Percentiles rank a stretch among this genome's conserved stretches.
Conservation (phyloP, 2,888 invertebrate species). For the Nesidiocoris tenuis region DNA sequence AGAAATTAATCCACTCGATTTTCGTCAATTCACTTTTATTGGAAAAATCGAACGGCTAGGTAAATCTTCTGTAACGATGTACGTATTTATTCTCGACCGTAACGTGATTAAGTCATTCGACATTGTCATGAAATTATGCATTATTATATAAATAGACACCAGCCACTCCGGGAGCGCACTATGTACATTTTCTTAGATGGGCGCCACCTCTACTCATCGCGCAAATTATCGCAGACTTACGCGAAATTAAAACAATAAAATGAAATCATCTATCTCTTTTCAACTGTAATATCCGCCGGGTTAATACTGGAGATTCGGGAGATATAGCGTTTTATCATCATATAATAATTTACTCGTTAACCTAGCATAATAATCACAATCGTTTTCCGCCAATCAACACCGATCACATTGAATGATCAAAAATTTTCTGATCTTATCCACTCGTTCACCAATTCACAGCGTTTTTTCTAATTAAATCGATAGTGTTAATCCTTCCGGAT, state of each 20-base stretch:
- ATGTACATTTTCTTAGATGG: constrained; percentile 15
- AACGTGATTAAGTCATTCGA: not conserved
- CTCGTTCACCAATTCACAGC: too few relatives aligned
- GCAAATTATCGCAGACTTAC: too few relatives aligned
- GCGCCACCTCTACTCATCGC: too few relatives aligned
- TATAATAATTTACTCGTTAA: constrained; percentile 29
- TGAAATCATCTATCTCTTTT: constrained; percentile 14
- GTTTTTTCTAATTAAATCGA: too few relatives aligned
- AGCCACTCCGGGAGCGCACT: constrained; percentile 13
- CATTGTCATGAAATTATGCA: not conserved
- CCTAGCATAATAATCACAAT: constrained; percentile 31
- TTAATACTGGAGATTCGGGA: constrained; percentile 36
- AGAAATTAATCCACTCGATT: too few relatives aligned
- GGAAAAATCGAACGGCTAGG: not conserved
- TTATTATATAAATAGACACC: constrained; percentile 39
- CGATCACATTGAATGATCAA: too few relatives aligned
- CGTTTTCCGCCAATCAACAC: not conserved
- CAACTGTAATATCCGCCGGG: not conserved
- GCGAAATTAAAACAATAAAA: too few relatives aligned
- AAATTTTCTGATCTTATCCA: too few relatives aligned
- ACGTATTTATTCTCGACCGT: not conserved
- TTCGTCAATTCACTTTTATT: too few relatives aligned
- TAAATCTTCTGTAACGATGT: not conserved
- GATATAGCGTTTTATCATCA: constrained; percentile 18
- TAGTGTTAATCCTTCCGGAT: too few relatives aligned